Evolutionary conservation across 1,140 invertebrate genomes (phyloP), one percentile per base, ranked within the genome.

Genomic region (Drosophila lacteicornis): DNA sequence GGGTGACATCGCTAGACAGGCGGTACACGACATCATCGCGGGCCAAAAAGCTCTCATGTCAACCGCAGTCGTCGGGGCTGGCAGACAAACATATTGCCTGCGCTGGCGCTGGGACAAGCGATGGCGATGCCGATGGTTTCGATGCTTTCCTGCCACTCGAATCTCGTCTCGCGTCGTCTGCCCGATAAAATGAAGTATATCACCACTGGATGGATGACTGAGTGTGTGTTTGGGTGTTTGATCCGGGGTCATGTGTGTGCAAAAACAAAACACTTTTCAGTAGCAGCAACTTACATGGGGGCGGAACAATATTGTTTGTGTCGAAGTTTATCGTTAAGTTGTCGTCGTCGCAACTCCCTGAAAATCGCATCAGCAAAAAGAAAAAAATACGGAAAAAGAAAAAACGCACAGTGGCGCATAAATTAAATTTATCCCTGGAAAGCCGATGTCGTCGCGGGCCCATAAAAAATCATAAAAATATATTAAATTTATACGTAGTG

Each of bases 131-230:
- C 46, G 69, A 38, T 65, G 62, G 51, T 57, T 58, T 40, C 55
- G 38, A 45, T 51, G 66, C 47, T 51, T 45, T 30, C 62, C 47
- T 69, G 63, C 70, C 82, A 85, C 82, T 79, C 77, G 71, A 80
- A 82, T 79, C 66, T 82, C 76, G 83, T 63, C 76, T 51, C 67
- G 69, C 66, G 78, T 78, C 66, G 78, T 78, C 82, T 81, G 77
- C 65, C 74, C 80, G 84, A 87, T 87, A 87, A 88, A 87, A 84
- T 87, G 85, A 87, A 87, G 84, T 90, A 88, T 87, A 55, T 73
- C 60, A 45, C 38, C 51, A 19, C 51, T 55, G 17, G 17, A 8
- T 19, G 49, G 42, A 17, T 36, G 17, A 57, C 40, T 65, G 36
- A 27, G 33, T 63, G 60, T 49, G 50, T 45, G 56, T 13, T 30